phyloP scores from a whole-genome alignment of 2,113 vertebrate genomes.

The Tricholaema leucomelas region DNA sequence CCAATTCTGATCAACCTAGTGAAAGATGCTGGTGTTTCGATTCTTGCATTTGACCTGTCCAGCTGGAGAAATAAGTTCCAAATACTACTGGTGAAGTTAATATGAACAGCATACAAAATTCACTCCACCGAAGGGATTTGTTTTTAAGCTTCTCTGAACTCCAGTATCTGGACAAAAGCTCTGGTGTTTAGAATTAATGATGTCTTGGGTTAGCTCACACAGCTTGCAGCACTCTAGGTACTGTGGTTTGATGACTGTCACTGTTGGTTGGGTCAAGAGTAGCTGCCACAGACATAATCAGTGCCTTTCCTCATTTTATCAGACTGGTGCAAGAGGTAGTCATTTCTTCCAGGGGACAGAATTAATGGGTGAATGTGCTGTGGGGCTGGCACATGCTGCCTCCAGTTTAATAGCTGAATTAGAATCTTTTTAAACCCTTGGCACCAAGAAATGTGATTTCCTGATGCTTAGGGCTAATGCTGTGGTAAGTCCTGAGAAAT shows the following conservation, averaged over 20 bases:
- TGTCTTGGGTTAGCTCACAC: slow-evolving; percentile 59
- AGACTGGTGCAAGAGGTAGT: slow-evolving; percentile 47
- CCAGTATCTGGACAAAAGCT: slow-evolving; percentile 43
- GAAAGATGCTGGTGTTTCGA: neutral
- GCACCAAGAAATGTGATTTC: slow-evolving; percentile 71
- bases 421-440: slow-evolving; percentile 63
- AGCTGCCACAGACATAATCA: slow-evolving; percentile 64
- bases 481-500: slow-evolving; percentile 52
- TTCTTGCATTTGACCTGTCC: neutral
- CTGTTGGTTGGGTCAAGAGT: slow-evolving; percentile 70
- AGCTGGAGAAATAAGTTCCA: neutral
- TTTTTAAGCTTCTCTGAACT: slow-evolving; percentile 62
- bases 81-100: neutral
- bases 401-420: slow-evolving; percentile 69
- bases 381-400: slow-evolving; percentile 48
- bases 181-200: slow-evolving; percentile 68
- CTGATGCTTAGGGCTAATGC: slow-evolving; percentile 54
- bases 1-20: neutral
- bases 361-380: slow-evolving; percentile 65
- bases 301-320: slow-evolving; percentile 60
- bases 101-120: slow-evolving; percentile 15
- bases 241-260: slow-evolving; percentile 58
- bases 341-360: slow-evolving; percentile 60
- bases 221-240: slow-evolving; percentile 49
- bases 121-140: slow-evolving; percentile 54